phyloP scores from a whole-genome alignment of 2,797 vertebrate species.

The Enoplosus armatus region DNA sequence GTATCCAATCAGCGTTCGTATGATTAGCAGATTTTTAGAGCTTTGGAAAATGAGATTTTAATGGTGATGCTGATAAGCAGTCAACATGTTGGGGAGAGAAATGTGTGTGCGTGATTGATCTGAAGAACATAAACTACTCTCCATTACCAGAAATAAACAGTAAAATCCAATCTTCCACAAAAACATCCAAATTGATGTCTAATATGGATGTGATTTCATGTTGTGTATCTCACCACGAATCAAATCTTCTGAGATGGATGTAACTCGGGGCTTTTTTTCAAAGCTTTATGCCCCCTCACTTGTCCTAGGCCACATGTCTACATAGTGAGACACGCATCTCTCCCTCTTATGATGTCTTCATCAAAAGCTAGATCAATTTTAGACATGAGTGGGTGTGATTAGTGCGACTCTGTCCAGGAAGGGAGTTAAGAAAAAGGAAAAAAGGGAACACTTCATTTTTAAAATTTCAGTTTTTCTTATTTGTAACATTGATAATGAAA shows the following conservation, averaged over 20 bases:
- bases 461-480: too few species aligned
- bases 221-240: conserved; percentile 10
- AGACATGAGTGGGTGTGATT: not conserved
- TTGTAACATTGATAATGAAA: too few species aligned
- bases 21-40: conserved; percentile 51
- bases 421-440: too few species aligned
- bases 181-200: not conserved
- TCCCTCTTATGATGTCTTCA: not conserved
- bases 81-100: conserved; percentile 34
- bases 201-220: not conserved
- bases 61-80: conserved; percentile 46
- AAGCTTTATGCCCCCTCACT: too few species aligned
- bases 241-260: not conserved
- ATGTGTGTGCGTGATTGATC: conserved; percentile 7
- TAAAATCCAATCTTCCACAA: not conserved
- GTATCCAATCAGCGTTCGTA: conserved; percentile 41
- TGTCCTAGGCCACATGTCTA: not conserved
- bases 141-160: conserved; percentile 23
- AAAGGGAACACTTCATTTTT: too few species aligned
- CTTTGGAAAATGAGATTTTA: conserved; percentile 53
- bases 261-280: not conserved
- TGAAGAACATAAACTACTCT: conserved; percentile 13
- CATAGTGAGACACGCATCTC: not conserved
- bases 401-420: not conserved
- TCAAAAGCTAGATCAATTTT: not conserved